phyloP scores from a whole-genome alignment of 2,113 vertebrate species.

The Channa argus region DNA sequence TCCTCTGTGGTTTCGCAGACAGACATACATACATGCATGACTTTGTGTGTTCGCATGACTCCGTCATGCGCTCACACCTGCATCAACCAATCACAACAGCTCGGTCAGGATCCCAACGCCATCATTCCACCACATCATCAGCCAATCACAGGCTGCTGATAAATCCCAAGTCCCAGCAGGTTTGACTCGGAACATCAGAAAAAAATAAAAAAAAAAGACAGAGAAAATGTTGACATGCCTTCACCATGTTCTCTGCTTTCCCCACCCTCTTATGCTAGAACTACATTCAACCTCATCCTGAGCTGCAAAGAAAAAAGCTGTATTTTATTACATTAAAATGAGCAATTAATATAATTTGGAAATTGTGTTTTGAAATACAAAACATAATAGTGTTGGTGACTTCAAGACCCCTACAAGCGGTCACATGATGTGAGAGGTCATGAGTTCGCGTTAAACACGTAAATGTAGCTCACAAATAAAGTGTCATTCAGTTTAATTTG shows the following conservation, averaged over 20 bases:
- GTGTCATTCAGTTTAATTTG: too few relatives aligned
- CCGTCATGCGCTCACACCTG: constrained; percentile 26
- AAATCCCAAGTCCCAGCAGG: constrained; percentile 65
- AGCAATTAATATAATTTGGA: too few relatives aligned
- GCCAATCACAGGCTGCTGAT: constrained; percentile 69
- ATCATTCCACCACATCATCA: constrained; percentile 73
- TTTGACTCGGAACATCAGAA: constrained; percentile 43
- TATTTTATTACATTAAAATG: too few relatives aligned
- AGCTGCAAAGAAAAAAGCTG: too few relatives aligned
- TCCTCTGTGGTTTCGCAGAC: neutral
- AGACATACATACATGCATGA: constrained; percentile 3
- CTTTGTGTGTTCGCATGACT: constrained; percentile 28
- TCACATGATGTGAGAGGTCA: too few relatives aligned
- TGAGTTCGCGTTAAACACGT: too few relatives aligned
- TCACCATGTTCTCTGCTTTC: constrained; percentile 29
- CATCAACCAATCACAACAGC: constrained; percentile 67
- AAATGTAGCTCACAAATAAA: too few relatives aligned
- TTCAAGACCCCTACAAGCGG: too few relatives aligned
- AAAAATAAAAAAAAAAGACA: neutral
- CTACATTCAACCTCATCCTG: too few relatives aligned
- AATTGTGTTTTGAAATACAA: too few relatives aligned
- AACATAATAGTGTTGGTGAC: too few relatives aligned
- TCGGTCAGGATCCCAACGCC: constrained; percentile 54
- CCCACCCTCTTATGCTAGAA: neutral
- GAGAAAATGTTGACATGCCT: constrained; percentile 38